Conservation (phyloP, 2,888 invertebrate genomes). For the Eumerus sabulonum region DNA sequence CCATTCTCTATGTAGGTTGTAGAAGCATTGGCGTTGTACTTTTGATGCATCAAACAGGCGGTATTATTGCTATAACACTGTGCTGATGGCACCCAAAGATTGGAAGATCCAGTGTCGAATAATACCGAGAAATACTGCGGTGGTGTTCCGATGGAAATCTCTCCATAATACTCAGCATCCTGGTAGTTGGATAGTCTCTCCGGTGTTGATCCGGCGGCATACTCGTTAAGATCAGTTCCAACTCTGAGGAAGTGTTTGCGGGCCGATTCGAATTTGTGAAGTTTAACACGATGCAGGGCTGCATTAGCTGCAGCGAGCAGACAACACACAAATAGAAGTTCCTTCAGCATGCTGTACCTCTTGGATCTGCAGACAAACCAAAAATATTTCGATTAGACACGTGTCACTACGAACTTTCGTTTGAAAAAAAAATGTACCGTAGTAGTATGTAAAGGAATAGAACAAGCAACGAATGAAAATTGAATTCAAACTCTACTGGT, state of each 20-base stretch:
- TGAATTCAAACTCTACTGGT: too few relatives aligned
- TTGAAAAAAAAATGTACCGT: too few relatives aligned
- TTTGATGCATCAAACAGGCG: conserved; percentile 97
- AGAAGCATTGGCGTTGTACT: conserved; percentile 94
- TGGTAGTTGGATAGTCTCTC: conserved; percentile 95
- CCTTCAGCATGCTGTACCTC: too few relatives aligned
- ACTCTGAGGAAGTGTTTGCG: conserved; percentile 87
- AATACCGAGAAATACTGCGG: conserved; percentile 96
- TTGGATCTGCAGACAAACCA: too few relatives aligned
- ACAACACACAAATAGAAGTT: conserved; percentile 27
- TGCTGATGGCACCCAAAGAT: conserved; percentile 99
- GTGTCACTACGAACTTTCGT: too few relatives aligned
- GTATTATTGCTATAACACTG: conserved; percentile 96
- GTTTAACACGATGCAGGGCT: conserved; percentile 82
- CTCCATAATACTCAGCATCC: conserved; percentile 98
- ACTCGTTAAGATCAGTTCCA: conserved; percentile 83
- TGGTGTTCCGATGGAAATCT: conserved; percentile 93
- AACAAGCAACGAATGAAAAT: too few relatives aligned
- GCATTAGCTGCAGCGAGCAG: conserved; percentile 31
- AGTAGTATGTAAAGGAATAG: too few relatives aligned
- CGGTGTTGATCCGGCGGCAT: conserved; percentile 83
- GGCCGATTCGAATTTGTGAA: conserved; percentile 85
- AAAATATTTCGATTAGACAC: too few relatives aligned
- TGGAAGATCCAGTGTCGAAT: conserved; percentile 99
- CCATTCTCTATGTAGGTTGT: conserved; percentile 92